Percentiles rank a stretch among this genome's conserved stretches.
phyloP scores from a whole-genome alignment of 2,797 vertebrate species.

The Cuniculus paca region DNA sequence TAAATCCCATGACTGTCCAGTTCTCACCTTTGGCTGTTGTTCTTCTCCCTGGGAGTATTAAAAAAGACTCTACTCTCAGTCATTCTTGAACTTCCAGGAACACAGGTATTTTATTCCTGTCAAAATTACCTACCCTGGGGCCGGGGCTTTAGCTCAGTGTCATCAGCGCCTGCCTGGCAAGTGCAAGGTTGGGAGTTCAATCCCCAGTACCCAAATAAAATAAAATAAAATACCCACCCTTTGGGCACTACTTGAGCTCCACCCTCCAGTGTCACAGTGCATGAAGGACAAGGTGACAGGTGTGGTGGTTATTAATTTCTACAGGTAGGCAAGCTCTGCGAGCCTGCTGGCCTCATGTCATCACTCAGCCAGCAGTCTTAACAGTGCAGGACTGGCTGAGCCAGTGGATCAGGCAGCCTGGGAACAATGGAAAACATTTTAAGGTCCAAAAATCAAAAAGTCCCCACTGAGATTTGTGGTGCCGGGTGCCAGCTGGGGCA shows the following conservation, averaged over 20 bases:
- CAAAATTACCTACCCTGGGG: neutral
- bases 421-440: neutral
- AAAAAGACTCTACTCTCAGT: neutral
- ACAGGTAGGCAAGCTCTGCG: neutral
- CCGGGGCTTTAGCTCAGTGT: too few relatives aligned
- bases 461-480: neutral
- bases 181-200: too few relatives aligned
- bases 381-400: neutral
- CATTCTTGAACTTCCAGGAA: constrained; percentile 11
- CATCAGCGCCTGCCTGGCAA: too few relatives aligned
- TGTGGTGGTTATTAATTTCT: constrained; percentile 40
- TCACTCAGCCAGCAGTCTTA: constrained; percentile 1
- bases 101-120: neutral
- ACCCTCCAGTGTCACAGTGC: constrained; percentile 11
- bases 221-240: neutral
- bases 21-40: constrained; percentile 56
- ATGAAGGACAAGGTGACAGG: neutral
- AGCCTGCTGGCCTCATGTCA: neutral
- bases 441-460: neutral
- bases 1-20: neutral
- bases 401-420: neutral
- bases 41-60: constrained; percentile 16
- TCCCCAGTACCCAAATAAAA: too few relatives aligned
- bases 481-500: neutral
- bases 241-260: neutral